phyloP scores from a whole-genome alignment of 2,888 invertebrate genomes.

The Dioctria rufipes region DNA sequence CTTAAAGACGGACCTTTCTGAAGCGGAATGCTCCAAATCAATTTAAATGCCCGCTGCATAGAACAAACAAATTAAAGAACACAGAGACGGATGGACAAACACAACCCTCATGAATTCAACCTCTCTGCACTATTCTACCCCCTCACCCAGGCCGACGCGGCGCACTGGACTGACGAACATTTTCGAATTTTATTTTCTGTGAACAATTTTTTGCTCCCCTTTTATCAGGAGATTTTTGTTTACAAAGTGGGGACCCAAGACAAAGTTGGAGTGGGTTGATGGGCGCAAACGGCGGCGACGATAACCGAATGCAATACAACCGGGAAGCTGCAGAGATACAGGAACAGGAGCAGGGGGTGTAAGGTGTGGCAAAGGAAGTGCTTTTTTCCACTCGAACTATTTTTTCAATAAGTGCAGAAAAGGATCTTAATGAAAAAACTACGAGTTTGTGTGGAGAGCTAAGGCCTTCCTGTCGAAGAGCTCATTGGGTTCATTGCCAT shows the following conservation, averaged over 20 bases:
- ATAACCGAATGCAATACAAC: constrained; percentile 51
- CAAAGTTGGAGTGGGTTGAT: neutral
- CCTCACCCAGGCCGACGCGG: neutral
- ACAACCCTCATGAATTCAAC: constrained; percentile 18
- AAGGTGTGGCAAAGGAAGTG: constrained; percentile 50
- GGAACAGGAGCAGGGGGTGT: constrained; percentile 22
- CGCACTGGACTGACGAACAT: constrained; percentile 28
- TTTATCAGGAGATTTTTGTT: constrained; percentile 26
- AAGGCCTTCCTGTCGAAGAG: neutral
- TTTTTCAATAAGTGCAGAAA: constrained; percentile 59
- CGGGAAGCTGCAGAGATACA: constrained; percentile 38
- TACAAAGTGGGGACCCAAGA: constrained; percentile 31
- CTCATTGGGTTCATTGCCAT: neutral
- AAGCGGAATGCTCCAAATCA: constrained; percentile 49
- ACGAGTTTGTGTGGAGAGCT: constrained; percentile 52
- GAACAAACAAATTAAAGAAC: constrained; percentile 57
- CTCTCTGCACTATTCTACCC: neutral
- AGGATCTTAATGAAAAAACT: constrained; percentile 59
- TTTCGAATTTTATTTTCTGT: constrained; percentile 54
- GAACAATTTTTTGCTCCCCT: constrained; percentile 50
- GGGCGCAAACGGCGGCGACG: constrained; percentile 53
- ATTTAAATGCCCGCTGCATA: constrained; percentile 58
- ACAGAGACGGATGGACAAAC: constrained; percentile 56
- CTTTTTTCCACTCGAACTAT: constrained; percentile 58
- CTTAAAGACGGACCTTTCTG: neutral